Conservation (phyloP, 1,140 invertebrate species). For the Adelges cooleyi region DNA sequence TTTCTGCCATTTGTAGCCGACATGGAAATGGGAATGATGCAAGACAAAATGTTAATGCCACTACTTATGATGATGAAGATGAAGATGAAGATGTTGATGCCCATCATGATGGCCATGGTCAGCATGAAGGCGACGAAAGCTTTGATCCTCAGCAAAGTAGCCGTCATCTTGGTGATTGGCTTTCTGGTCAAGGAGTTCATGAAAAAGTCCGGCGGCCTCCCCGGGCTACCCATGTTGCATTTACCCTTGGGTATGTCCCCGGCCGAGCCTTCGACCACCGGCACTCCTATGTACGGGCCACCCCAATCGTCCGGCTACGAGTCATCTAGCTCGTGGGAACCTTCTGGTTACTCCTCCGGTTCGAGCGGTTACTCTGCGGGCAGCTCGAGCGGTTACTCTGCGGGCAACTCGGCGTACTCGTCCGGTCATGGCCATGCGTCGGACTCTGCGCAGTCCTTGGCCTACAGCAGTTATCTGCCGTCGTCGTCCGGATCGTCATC, state of each 20-base stretch:
- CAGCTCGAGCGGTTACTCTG: neutral
- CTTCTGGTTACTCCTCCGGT: constrained; percentile 34
- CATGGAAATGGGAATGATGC: constrained; percentile 43
- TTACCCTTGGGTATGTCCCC: constrained; percentile 62
- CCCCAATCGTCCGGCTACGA: constrained; percentile 59
- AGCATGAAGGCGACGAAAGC: constrained; percentile 71
- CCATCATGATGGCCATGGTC: constrained; percentile 62
- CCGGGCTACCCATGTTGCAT: constrained; percentile 31
- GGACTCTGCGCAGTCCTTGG: constrained; percentile 50
- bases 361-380: neutral
- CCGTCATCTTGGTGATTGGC: constrained; percentile 61
- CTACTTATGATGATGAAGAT: constrained; percentile 64
- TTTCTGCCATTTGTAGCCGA: constrained; percentile 23
- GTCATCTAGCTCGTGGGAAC: constrained; percentile 44
- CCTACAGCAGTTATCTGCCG: constrained; percentile 65
- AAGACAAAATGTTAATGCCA: constrained; percentile 69
- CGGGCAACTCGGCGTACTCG: neutral
- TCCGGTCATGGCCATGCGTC: constrained; percentile 32
- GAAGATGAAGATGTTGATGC: constrained; percentile 70
- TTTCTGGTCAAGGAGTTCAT: constrained; percentile 65
- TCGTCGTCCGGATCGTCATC: constrained; percentile 16
- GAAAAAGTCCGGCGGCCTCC: constrained; percentile 45
- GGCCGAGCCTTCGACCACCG: constrained; percentile 41
- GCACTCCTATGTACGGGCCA: constrained; percentile 37
- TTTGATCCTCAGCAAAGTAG: constrained; percentile 66